phyloP scores from a whole-genome alignment of 2,797 vertebrate genomes.

The Cyprinella venusta region DNA sequence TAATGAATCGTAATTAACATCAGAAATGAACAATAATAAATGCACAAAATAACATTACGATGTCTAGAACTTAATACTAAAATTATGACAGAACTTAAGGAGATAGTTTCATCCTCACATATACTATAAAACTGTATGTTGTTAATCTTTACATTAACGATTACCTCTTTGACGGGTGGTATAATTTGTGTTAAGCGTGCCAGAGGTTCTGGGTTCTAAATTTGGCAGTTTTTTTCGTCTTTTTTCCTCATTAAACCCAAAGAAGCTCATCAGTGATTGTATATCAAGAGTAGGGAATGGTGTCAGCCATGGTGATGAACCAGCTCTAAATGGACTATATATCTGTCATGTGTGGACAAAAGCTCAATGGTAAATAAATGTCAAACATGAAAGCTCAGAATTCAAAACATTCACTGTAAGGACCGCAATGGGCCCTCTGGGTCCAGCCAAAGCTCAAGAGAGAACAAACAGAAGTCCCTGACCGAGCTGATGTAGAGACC shows the following conservation, averaged over 20 bases:
- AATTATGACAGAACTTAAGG: background rate
- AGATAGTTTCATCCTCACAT: background rate
- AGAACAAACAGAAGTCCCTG: constrained; percentile 35
- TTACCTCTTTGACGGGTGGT: background rate
- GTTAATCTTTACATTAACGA: background rate
- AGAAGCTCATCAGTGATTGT: background rate
- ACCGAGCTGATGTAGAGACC: constrained; percentile 2
- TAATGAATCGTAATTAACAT: background rate
- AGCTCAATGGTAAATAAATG: constrained; percentile 32
- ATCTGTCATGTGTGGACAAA: constrained; percentile 28
- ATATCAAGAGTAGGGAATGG: background rate
- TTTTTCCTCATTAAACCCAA: background rate
- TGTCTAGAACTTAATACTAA: background rate
- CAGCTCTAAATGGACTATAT: background rate
- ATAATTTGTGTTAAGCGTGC: background rate
- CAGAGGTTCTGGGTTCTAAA: background rate
- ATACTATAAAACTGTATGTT: background rate
- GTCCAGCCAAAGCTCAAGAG: constrained; percentile 20
- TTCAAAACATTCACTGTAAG: constrained; percentile 36
- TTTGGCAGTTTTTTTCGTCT: background rate
- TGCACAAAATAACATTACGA: too few species aligned
- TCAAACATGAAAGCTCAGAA: constrained; percentile 37
- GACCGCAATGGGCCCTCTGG: background rate
- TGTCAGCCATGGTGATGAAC: background rate
- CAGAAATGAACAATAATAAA: background rate